Base-by-base conservation (phyloP, 2,888 invertebrate species). In the Rhamnusium bicolor region DNA sequence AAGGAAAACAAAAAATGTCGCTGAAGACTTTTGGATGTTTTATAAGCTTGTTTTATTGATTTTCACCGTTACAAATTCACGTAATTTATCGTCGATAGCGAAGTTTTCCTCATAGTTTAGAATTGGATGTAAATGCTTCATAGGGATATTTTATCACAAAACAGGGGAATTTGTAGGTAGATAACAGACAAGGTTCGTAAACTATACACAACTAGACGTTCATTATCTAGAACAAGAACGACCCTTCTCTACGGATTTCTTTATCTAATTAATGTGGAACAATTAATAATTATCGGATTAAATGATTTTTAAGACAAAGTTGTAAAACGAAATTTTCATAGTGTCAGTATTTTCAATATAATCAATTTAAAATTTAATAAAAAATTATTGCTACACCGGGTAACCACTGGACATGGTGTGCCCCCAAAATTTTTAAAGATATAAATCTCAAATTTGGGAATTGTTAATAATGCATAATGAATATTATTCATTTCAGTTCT, bases 141-240 rank as follows among this genome's bases (percentile, higher is more conserved):
- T 32, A n/a, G 16, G 60, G 32, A 19, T 60, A 60, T 12, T 60
- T 60, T 60, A 46, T 46, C 19, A 32, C 60, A 60, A 60, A 32
- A 19, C 10, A 24, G 24, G n/a, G 10, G 40, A 40, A 32, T 46
- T 12, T 18, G 40, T 40, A 60, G 32, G 60, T 40, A 12, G 10
- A 16, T 24, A 18, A 16, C 12, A 29, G 16, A 10, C 40, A 19
- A 24, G 12, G 54, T 54, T 60, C 40, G 19, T 60, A 32, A 32
- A 60, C 60, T 29, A 18, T 10, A 19, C 46, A 2, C 16, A 4
- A n/a, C 19, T 12, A 16, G 58, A 29, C 10, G 18, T 12, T 7
- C 10, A 29, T 58, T 58, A 58, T 16, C n/a, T 21, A 7, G 24
- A 0, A 21, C 24, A 10, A 19, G 10, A 53, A 6, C 10, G 21